phyloP scores from a whole-genome alignment of 2,797 vertebrate genomes.

The Hapalemur alaotrensis region DNA sequence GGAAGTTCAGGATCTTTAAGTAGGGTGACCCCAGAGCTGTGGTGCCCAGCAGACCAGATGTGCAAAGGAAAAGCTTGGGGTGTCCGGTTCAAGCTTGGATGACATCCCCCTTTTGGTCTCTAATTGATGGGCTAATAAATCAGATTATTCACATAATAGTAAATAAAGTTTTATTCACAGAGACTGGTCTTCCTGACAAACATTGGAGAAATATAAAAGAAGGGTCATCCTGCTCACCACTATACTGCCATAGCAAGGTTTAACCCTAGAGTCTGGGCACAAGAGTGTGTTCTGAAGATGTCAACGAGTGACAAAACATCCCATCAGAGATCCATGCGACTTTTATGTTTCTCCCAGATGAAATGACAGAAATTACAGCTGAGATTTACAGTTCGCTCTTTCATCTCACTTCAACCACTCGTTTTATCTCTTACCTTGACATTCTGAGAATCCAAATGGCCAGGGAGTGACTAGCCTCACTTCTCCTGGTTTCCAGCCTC shows the following conservation, averaged over 20 bases:
- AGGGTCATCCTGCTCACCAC: not conserved
- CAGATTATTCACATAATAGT: not conserved
- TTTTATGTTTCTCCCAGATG: not conserved
- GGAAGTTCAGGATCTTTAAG: not conserved
- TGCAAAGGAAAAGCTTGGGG: not conserved
- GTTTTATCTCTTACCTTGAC: not conserved
- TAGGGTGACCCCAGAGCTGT: not conserved
- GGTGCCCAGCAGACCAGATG: not conserved
- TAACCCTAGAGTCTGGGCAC: not conserved
- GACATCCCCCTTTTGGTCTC: not conserved
- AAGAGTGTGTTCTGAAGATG: slow-evolving; percentile 3
- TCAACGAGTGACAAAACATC: not conserved
- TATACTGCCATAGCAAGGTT: not conserved
- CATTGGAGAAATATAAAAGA: not conserved
- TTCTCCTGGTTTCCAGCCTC: not conserved
- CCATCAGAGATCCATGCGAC: not conserved
- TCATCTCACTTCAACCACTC: not conserved
- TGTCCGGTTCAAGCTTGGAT: not conserved
- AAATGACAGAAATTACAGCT: not conserved
- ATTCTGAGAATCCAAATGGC: not conserved
- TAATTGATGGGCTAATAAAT: not conserved
- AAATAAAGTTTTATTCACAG: not conserved
- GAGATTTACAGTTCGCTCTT: not conserved
- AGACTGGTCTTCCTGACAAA: not conserved
- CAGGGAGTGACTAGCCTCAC: not conserved